These are phyloP conservation scores for Phymanthus crucifer DNA, from an alignment of 92 coral and sea anemone genomes.

Conservation along the genomic window DNA sequence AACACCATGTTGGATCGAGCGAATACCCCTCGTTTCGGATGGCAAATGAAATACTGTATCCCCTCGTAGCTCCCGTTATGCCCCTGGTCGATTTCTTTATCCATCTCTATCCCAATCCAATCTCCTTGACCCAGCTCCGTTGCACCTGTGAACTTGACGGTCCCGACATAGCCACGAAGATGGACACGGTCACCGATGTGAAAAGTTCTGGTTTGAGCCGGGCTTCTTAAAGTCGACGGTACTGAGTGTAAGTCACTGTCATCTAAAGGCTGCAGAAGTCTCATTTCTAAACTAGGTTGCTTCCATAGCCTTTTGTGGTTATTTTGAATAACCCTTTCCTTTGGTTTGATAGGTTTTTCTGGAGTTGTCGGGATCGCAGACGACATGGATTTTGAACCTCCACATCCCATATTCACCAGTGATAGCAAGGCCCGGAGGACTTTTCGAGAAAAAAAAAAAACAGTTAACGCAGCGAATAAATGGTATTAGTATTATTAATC, in stretches of 20 bases:
- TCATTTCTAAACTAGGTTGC: constrained; percentile 33
- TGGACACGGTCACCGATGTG: constrained; percentile 57
- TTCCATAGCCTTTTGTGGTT: constrained; percentile 30
- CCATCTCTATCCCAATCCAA: constrained; percentile 67
- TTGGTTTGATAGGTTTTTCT: constrained; percentile 2
- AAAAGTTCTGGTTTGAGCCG: constrained; percentile 28
- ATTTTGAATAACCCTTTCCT: neutral
- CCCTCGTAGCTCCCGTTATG: constrained; percentile 56
- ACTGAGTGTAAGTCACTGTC: neutral
- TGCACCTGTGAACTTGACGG: constrained; percentile 52
- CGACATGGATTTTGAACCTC: neutral
- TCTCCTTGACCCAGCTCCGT: constrained; percentile 57
- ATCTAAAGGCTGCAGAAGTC: constrained; percentile 16
- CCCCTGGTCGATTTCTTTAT: constrained; percentile 49
- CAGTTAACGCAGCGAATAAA: neutral
- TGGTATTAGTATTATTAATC: too few relatives aligned
- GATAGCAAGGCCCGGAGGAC: neutral
- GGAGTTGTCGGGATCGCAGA: neutral
- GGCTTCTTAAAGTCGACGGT: constrained; percentile 7
- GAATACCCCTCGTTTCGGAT: constrained; percentile 58
- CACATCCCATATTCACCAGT: constrained; percentile 23
- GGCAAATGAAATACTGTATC: constrained; percentile 46
- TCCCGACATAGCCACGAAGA: constrained; percentile 60
- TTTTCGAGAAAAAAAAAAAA: neutral
- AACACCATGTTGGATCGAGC: constrained; percentile 49